A percentile compares a stretch with the other conserved stretches of the same genome.
phyloP scores from a whole-genome alignment of 35 echinoderm and acorn worm genomes.

The Diadema setosum region DNA sequence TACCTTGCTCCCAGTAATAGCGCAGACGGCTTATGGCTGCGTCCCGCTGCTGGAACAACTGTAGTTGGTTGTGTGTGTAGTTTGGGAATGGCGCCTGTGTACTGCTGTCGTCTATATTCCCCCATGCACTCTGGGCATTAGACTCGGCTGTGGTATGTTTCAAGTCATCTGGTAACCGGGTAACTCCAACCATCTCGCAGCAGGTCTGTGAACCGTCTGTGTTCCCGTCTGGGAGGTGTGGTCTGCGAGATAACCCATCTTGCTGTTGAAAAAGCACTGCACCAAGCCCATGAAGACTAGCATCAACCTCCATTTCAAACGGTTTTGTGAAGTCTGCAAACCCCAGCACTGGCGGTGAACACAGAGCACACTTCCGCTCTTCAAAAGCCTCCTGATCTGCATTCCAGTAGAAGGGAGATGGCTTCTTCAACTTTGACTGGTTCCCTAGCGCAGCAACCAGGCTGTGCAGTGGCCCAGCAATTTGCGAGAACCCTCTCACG shows the following conservation, averaged over 20 bases:
- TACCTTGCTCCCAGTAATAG: too few species aligned
- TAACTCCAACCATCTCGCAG: background rate
- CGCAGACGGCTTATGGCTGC: too few species aligned
- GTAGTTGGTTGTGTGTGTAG: too few species aligned
- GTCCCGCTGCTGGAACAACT: too few species aligned
- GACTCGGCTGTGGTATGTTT: background rate
- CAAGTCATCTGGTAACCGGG: background rate
- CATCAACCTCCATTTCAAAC: conserved; percentile 59
- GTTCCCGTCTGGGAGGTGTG: background rate
- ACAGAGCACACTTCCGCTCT: conserved; percentile 17
- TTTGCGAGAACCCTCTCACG: conserved; percentile 42
- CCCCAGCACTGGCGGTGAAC: conserved; percentile 49
- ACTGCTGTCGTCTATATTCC: too few species aligned
- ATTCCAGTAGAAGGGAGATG: conserved; percentile 12
- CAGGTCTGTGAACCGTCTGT: background rate
- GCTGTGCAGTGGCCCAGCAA: conserved; percentile 15
- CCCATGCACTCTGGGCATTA: too few species aligned
- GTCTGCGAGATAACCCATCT: conserved; percentile 13
- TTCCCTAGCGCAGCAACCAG: background rate
- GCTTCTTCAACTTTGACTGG: background rate
- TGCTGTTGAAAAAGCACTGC: conserved; percentile 50
- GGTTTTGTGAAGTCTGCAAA: conserved; percentile 57
- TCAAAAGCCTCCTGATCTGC: conserved; percentile 44
- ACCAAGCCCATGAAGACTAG: conserved; percentile 20
- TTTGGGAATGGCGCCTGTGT: too few species aligned